phyloP scores from a whole-genome alignment of 1,140 invertebrate genomes.

The Tetragnatha versicolor region DNA sequence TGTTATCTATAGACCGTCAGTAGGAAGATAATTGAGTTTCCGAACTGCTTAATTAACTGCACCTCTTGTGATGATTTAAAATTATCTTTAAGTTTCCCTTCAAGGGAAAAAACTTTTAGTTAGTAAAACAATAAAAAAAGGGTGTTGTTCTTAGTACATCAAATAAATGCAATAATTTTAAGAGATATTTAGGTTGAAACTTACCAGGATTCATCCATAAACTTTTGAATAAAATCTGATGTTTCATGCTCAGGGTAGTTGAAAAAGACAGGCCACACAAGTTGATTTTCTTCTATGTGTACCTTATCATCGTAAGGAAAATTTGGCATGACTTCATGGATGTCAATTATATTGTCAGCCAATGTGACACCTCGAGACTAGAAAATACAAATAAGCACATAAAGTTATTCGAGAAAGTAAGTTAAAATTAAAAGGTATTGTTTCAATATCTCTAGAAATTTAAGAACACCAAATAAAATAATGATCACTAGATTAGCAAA shows the following conservation, averaged over 20 bases:
- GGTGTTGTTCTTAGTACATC: not conserved
- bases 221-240: slow-evolving; percentile 77
- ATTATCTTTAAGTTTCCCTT: not conserved
- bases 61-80: not conserved
- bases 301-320: slow-evolving; percentile 70
- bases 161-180: too few relatives aligned
- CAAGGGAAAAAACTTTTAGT: not conserved
- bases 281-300: slow-evolving; percentile 68
- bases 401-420: too few relatives aligned
- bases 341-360: not conserved
- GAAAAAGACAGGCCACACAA: slow-evolving; percentile 83
- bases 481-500: too few relatives aligned
- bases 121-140: not conserved
- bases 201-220: slow-evolving; percentile 75
- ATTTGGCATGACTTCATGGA: slow-evolving; percentile 56
- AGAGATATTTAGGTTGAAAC: not conserved
- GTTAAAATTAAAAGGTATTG: not conserved
- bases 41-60: not conserved
- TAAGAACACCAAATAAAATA: too few relatives aligned
- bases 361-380: slow-evolving; percentile 68
- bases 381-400: too few relatives aligned
- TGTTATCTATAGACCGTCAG: too few relatives aligned
- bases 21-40: not conserved
- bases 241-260: slow-evolving; percentile 81
- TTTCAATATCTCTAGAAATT: too few relatives aligned